These are phyloP conservation scores for Lathronympha strigana DNA, from an alignment of 2,888 invertebrate genomes.

Conservation along the genomic window DNA sequence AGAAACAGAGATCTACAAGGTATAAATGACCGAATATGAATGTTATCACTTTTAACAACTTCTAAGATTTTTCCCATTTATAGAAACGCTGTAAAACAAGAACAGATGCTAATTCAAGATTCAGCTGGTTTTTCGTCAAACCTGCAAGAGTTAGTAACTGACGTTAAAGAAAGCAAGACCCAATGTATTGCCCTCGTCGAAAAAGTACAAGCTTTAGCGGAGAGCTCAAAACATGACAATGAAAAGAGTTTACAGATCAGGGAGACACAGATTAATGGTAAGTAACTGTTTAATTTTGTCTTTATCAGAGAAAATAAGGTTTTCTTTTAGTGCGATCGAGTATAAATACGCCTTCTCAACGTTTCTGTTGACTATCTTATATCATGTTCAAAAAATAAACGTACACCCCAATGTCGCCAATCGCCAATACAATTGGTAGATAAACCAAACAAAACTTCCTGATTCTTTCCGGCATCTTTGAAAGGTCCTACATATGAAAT, in stretches of 20 bases:
- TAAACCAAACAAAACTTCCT: no score
- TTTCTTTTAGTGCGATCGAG: no score
- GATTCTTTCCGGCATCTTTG: no score
- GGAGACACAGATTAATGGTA: constrained; percentile 83
- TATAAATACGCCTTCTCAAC: no score
- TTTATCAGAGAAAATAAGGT: background rate
- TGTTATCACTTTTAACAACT: no score
- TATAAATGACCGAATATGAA: no score
- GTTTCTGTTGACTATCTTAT: no score
- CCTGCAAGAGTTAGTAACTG: constrained; percentile 73
- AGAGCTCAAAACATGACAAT: constrained; percentile 70
- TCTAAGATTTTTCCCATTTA: constrained; percentile 37
- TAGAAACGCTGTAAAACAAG: constrained; percentile 81
- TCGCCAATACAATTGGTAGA: no score
- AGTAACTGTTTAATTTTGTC: background rate
- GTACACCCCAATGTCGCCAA: no score
- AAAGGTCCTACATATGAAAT: no score
- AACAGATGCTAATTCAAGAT: constrained; percentile 77
- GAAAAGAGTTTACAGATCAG: constrained; percentile 79
- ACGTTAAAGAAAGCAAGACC: constrained; percentile 76
- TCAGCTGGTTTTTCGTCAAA: constrained; percentile 78
- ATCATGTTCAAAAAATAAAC: no score
- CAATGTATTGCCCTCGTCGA: constrained; percentile 75
- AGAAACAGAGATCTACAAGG: no score
- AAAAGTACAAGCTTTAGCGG: constrained; percentile 73